Evolutionary conservation across 2,797 vertebrate genomes (phyloP).

Genomic region (Gobionotothen gibberifrons): DNA sequence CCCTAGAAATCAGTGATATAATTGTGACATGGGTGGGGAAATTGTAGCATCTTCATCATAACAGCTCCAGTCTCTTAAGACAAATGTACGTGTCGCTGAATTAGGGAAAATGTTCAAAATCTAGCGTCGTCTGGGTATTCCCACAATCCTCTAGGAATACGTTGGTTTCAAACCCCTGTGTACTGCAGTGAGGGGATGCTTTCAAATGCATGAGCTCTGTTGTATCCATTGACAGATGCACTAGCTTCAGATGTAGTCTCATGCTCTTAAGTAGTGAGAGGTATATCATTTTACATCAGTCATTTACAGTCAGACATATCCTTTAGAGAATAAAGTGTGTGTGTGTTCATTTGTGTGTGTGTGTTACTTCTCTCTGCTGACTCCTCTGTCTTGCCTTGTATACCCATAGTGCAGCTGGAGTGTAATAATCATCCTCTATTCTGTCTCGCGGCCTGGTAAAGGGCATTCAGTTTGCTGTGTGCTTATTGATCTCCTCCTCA

Average conservation of each 20-base stretch:
- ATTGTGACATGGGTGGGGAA: not conserved
- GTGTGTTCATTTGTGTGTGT: slow-evolving; percentile 7
- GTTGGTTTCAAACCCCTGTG: not conserved
- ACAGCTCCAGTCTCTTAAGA: not conserved
- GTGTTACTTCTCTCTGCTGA: slow-evolving; percentile 27
- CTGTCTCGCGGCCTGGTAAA: slow-evolving; percentile 50
- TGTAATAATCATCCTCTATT: slow-evolving; percentile 68
- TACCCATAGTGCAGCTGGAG: slow-evolving; percentile 50
- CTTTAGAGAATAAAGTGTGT: slow-evolving; percentile 14
- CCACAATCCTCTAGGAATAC: not conserved
- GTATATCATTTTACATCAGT: slow-evolving; percentile 1
- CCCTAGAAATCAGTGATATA: not conserved
- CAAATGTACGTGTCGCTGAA: not conserved
- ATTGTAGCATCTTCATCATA: not conserved
- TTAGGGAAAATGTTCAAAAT: not conserved
- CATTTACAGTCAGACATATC: slow-evolving; percentile 25
- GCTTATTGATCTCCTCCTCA: slow-evolving; percentile 57
- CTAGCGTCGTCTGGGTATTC: not conserved
- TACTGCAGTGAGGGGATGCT: not conserved
- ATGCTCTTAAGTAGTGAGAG: not conserved
- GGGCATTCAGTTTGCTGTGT: slow-evolving; percentile 36
- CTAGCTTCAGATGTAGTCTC: slow-evolving; percentile 17
- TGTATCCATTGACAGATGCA: slow-evolving; percentile 8
- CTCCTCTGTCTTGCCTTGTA: slow-evolving; percentile 45
- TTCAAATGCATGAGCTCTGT: not conserved